These are phyloP conservation scores for Montipora cactus DNA, from an alignment of 64 coral and sea anemone genomes.

Conservation along the genomic window DNA sequence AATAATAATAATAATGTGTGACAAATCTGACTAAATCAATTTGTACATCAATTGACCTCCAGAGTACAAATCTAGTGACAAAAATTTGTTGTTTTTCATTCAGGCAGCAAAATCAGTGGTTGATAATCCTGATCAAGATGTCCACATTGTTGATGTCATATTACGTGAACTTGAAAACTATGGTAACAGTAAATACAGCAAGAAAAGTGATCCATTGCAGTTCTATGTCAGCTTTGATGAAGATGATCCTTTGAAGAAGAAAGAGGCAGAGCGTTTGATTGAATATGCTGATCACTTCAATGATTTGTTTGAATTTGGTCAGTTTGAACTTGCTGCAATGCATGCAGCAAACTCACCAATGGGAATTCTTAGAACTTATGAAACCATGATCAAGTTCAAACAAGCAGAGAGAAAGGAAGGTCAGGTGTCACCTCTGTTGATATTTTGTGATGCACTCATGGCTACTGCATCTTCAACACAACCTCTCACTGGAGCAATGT, in stretches of 20 bases:
- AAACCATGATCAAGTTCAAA: conserved; percentile 96
- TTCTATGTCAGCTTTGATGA: conserved; percentile 90
- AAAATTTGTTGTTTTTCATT: neutral
- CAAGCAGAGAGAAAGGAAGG: conserved; percentile 62
- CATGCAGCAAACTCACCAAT: conserved; percentile 98
- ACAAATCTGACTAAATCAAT: too few species aligned
- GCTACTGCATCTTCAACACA: conserved; percentile 74
- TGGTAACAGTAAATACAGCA: conserved; percentile 90
- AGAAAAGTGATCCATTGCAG: conserved; percentile 77
- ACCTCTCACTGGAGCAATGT: conserved; percentile 82
- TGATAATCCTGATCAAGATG: conserved; percentile 70
- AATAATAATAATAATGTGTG: too few species aligned
- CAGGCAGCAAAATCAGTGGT: conserved; percentile 76
- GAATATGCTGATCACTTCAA: conserved; percentile 99
- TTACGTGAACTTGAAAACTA: conserved; percentile 90
- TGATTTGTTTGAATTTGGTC: conserved; percentile 95
- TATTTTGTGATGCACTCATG: conserved; percentile 97
- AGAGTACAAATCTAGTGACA: neutral
- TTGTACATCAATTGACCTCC: too few species aligned
- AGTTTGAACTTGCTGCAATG: conserved; percentile 89
- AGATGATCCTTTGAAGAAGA: conserved; percentile 98
- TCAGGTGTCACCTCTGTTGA: conserved; percentile 79
- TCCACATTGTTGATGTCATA: conserved; percentile 79
- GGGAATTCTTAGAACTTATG: conserved; percentile 91
- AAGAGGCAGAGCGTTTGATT: conserved; percentile 93